These are phyloP conservation scores for Spermophilus dauricus DNA, from an alignment of 2,113 vertebrate genomes.

Conservation along the genomic window DNA sequence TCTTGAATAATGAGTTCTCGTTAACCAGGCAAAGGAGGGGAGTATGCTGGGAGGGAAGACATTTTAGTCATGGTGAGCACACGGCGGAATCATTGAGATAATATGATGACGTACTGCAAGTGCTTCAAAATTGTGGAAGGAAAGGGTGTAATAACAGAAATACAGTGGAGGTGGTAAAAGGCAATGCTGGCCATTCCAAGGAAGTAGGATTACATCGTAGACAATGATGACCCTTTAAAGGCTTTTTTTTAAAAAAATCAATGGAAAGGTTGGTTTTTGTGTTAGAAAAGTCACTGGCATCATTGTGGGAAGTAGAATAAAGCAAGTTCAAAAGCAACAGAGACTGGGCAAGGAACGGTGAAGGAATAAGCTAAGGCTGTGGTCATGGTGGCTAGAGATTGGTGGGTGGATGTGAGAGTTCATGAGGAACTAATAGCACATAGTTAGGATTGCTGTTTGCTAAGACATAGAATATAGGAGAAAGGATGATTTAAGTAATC, in stretches of 20 bases:
- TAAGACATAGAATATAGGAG: background rate
- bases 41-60: background rate
- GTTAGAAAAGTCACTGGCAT: background rate
- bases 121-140: background rate
- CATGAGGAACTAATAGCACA: background rate
- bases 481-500: background rate
- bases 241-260: background rate
- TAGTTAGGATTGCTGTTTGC: background rate
- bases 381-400: background rate
- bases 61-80: background rate
- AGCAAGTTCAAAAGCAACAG: background rate
- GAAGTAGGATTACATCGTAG: background rate
- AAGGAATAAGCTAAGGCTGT: background rate
- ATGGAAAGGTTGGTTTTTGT: slow-evolving; percentile 10
- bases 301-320: background rate
- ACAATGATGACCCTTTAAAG: background rate
- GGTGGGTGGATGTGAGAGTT: background rate
- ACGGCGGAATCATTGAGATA: background rate
- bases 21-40: background rate
- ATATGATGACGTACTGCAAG: background rate
- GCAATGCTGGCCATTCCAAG: slow-evolving; percentile 19
- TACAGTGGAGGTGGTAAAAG: background rate
- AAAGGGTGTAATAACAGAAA: background rate
- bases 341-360: background rate
- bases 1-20: background rate